Evolutionary conservation across 2,888 invertebrate genomes (phyloP), one percentile per base, ranked within the genome.

Genomic region (Aphodius sticticus): DNA sequence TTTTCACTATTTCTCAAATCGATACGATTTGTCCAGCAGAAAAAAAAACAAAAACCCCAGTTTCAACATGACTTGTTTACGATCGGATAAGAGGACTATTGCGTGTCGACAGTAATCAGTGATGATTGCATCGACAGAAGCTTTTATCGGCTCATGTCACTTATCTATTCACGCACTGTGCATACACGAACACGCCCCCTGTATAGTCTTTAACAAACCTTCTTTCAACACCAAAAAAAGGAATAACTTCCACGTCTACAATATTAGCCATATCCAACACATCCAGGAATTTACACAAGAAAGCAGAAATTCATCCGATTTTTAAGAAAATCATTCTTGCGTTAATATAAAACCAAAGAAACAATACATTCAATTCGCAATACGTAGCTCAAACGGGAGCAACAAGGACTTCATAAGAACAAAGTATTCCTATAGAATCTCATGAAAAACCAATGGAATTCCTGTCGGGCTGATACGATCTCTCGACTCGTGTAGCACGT

Each of bases 141-240:
- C 84, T 83, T 84, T 84, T 84, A 84, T 81, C 81, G 81, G 79
- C 78, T 82, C 80, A 81, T 83, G 82, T 83, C 82, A 83, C 82
- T 82, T 81, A 80, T 80, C 81, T 83, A 83, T 82, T 83, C 81
- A 82, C 82, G 77, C 79, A 37, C 53, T 53, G 53, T 53, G 12
- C 53, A 53, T 53, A 53, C 53, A 53, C 53, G 53, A 53, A 53
- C 7, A 53, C 53, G 53, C 53, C 53, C 53, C 53, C 53, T 53
- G 53, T 53, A 53, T 53, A 53, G 7, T 53, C 53, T 53, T 5
- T 12, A 53, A 9, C 53, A 53, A 53, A 53, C 53, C 7, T 53
- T 53, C 12, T 53, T 53, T 53, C 53, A 53, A 53, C 53, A 53
- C 53, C 53, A 53, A 53, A 7, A 53, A 53, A 7, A 53, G 53